Evolutionary conservation across 1,140 invertebrate genomes (phyloP), one percentile per base, ranked within the genome.

Genomic region (Diachasmimorpha longicaudata): DNA sequence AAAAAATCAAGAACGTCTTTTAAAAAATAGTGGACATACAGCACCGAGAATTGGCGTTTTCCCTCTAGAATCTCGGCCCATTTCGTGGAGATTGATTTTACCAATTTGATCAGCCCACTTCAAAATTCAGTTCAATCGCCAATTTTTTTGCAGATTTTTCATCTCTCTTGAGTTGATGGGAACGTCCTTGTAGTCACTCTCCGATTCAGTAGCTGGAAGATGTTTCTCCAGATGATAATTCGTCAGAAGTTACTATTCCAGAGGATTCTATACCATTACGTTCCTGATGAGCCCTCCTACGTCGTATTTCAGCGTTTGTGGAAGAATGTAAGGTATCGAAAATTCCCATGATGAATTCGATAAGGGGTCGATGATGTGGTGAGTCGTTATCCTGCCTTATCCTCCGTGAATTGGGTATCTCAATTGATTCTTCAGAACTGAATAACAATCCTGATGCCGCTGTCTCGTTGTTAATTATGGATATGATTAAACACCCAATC

Each of bases 271-370:
- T 42, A 4, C 39, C 23, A 10, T 39, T 71, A 21, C 44, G 13
- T n/a, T 70, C 66, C 44, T 70, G 13, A 42, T 70, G 70, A 44
- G n/a, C 10, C 42, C 46, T 78, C 8, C 58, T 74, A n/a, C 79
- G 63, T 36, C 42, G 75, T 3, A 81, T 52, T 11, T 81, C 81
- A 0, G 79, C 75, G 31, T 77, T 78, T 21, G 74, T 70, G 0
- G 78, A 78, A 0, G 78, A 75, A 16, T 79, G 79, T n/a, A 82
- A 70, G 0, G 81, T 82, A 42, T 82, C 81, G 10, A 82, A 72
- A n/a, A 82, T 77, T 10, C 79, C 79, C 3, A 82, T 75, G 36
- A 82, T 74, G 6, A 82, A 39, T 58, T 82, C 81, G 58, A 82
- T 31, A 8, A 82, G 77, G 0, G 81, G 81, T 37, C 79, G 72